These are phyloP conservation scores for Dermatophagoides farinae DNA, from an alignment of 1,140 invertebrate species.

Conservation along the genomic window DNA sequence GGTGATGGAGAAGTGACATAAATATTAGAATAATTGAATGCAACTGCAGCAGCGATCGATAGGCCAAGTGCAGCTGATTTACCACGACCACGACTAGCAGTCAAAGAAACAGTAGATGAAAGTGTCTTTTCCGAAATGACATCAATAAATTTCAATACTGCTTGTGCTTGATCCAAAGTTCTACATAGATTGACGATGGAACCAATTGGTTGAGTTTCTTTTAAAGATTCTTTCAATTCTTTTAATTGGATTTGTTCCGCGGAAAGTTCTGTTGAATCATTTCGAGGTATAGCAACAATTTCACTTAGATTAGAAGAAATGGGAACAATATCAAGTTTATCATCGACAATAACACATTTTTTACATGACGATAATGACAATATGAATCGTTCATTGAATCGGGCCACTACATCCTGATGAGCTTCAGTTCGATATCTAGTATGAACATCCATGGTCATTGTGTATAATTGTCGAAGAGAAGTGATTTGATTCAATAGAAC, in stretches of 20 bases:
- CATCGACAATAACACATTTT: slow-evolving; percentile 68
- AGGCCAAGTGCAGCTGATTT: slow-evolving; percentile 96
- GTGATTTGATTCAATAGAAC: slow-evolving; percentile 57
- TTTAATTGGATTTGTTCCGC: slow-evolving; percentile 35
- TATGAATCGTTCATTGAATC: slow-evolving; percentile 92
- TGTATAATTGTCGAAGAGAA: slow-evolving; percentile 82
- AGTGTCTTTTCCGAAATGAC: slow-evolving; percentile 79
- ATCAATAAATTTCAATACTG: slow-evolving; percentile 80
- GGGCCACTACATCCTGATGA: slow-evolving; percentile 67
- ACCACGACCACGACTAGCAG: slow-evolving; percentile 83
- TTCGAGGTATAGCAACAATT: slow-evolving; percentile 38
- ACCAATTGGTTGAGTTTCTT: slow-evolving; percentile 74
- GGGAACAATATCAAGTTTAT: slow-evolving; percentile 74
- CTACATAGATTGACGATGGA: slow-evolving; percentile 71
- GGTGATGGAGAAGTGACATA: slow-evolving; percentile 94
- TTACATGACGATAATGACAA: slow-evolving; percentile 69
- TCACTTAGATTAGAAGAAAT: slow-evolving; percentile 68
- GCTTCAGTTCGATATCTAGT: slow-evolving; percentile 81
- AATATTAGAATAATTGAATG: slow-evolving; percentile 83
- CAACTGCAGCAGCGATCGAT: slow-evolving; percentile 45
- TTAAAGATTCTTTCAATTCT: slow-evolving; percentile 48
- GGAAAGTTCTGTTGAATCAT: slow-evolving; percentile 23
- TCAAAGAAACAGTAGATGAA: slow-evolving; percentile 74
- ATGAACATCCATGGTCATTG: slow-evolving; percentile 97
- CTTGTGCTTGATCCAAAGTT: slow-evolving; percentile 73